Base-by-base conservation (phyloP, 2,113 vertebrate genomes). In the Trematomus loennbergii region DNA sequence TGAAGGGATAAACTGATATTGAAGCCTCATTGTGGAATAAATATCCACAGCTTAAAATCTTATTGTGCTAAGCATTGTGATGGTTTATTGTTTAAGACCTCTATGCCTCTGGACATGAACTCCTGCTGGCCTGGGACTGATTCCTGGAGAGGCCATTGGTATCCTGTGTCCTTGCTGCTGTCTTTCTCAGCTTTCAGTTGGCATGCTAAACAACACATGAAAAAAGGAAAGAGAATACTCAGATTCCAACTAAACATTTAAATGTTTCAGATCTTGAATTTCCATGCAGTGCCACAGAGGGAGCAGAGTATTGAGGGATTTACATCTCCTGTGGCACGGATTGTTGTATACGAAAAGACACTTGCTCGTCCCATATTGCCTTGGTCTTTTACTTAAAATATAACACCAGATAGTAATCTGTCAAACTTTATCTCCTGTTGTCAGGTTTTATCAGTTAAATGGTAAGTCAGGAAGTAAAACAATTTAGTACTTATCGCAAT, bases 1-100 rank as follows among this genome's bases (percentile, higher is more conserved):
- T 90, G 83, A 68, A 83, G 83, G 87, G 91, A 87, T 92, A 84
- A 91, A 89, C 83, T 83, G 81, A 89, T 85, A 86, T 83, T 72
- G 70, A 86, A 85, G 75, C 72, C 81, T 90, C 82, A 79, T 86
- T 92, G 83, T 83, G 79, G 66, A 71, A 79, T 85, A 82, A 81
- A 84, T 78, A 86, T 84, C 78, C 20, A 1, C 3, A 17, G 85
- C 85, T 90, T 91, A 83, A 88, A 78, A 63, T 78, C 77, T 88
- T 81, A 87, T 25, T 46, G 59, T 52, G 72, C 53, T 53, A 66
- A 74, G 55, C 75, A 52, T 50, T 58, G 57, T 46, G 64, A 76
- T 60, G 73, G 46, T 82, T 88, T 82, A 76, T 71, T 76, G 54
- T 88, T 83, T 82, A 73, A 89, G 71, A 79, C 84, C 60, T 68